A percentile compares a stretch with the other conserved stretches of the same genome.
phyloP scores from a whole-genome alignment of 2,888 invertebrate species.

The Conops quadrifasciatus region DNA sequence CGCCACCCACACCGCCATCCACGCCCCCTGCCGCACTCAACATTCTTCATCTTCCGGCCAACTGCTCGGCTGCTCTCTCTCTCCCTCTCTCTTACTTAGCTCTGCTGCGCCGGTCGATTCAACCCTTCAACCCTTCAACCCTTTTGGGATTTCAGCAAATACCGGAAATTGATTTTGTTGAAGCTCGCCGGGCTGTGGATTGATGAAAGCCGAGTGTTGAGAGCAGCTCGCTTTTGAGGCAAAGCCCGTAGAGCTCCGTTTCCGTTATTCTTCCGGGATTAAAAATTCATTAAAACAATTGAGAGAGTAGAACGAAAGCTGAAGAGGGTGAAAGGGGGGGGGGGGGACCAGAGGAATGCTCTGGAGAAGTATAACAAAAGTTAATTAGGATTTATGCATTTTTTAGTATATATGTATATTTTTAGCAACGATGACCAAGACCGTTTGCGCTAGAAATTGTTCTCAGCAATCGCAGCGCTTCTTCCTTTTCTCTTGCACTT shows the following conservation, averaged over 20 bases:
- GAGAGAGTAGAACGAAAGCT: background rate
- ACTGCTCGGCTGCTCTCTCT: no score
- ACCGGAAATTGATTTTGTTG: slow-evolving; percentile 42
- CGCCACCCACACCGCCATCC: background rate
- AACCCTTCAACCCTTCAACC: slow-evolving; percentile 17
- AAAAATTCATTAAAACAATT: slow-evolving; percentile 30
- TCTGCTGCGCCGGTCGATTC: slow-evolving; percentile 20
- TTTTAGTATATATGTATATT: no score
- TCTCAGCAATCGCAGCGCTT: no score
- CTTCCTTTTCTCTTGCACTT: no score
- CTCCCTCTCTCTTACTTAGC: background rate
- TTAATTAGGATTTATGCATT: no score
- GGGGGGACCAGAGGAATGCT: background rate
- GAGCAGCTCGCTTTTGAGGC: slow-evolving; percentile 11
- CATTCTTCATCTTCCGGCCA: no score
- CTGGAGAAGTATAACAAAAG: background rate
- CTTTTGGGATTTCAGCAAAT: slow-evolving; percentile 41
- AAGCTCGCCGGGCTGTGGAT: background rate
- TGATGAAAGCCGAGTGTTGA: background rate
- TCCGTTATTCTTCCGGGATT: slow-evolving; percentile 21
- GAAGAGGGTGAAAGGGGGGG: background rate
- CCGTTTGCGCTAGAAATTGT: no score
- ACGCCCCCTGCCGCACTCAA: background rate
- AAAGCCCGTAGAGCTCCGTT: slow-evolving; percentile 11
- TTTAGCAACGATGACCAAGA: no score